Conservation (phyloP, 1,140 invertebrate species). For the Elymnias hypermnestra region DNA sequence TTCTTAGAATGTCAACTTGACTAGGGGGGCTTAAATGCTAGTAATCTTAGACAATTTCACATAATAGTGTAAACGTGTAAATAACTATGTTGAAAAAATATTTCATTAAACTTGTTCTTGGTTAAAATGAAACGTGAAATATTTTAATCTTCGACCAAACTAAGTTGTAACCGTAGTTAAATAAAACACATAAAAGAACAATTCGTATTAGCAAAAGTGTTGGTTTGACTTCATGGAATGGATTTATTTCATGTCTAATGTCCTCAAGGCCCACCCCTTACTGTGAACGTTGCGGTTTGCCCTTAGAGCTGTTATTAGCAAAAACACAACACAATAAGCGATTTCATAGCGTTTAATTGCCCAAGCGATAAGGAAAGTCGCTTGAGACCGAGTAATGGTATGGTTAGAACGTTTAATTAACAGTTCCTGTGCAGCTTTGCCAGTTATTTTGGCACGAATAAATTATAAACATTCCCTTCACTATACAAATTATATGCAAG, state of each 20-base stretch:
- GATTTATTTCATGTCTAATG: constrained; percentile 63
- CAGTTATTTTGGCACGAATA: constrained; percentile 35
- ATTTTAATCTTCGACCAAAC: too few species aligned
- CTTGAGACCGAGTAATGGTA: constrained; percentile 48
- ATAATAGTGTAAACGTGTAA: too few species aligned
- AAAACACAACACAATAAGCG: constrained; percentile 59
- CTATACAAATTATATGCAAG: not conserved
- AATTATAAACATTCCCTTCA: constrained; percentile 17
- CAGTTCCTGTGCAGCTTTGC: constrained; percentile 47
- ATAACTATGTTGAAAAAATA: too few species aligned
- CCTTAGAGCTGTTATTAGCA: constrained; percentile 65
- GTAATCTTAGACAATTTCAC: too few species aligned
- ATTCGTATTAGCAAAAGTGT: constrained; percentile 3
- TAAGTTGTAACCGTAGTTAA: too few species aligned
- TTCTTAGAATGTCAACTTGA: too few species aligned
- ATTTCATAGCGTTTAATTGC: constrained; percentile 71
- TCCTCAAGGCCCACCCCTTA: constrained; percentile 37
- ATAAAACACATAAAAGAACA: not conserved
- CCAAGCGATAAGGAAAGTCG: constrained; percentile 60
- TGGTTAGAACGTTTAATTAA: constrained; percentile 60
- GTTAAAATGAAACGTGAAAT: too few species aligned
- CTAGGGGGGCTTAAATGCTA: too few species aligned
- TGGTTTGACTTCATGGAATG: constrained; percentile 8
- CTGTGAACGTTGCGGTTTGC: constrained; percentile 36
- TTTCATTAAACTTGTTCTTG: too few species aligned